Evolutionary conservation across 2,113 vertebrate genomes (phyloP), one percentile per base, ranked within the genome.

Genomic region (Heliornis fulica): DNA sequence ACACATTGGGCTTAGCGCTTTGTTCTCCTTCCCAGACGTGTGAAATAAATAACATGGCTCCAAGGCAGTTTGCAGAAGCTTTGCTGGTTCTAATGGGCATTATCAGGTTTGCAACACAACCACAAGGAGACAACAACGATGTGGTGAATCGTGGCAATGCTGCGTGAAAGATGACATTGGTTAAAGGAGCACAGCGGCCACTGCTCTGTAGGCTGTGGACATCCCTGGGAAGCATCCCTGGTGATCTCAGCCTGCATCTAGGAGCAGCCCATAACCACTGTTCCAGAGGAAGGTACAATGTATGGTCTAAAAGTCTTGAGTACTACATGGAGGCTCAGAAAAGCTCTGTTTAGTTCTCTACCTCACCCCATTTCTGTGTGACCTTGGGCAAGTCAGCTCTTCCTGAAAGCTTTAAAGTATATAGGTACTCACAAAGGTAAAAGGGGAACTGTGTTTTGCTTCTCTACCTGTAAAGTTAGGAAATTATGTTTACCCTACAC

Each of bases 101-200:
- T 83, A 41, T 81, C 60, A 63, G 72, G 59, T 56, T 57, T 72
- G 89, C 83, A 72, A 66, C 75, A 80, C 63, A 50, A 15, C 10
- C 71, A 34, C 48, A 85, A 19, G 11, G 56, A 54, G 36, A 7
- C 25, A 18, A 0, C 15, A 9, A 59, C 1, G 13, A 38, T 31
- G 25, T 0, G 0, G 32, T 26, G 56, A 48, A 74, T 0, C 13
- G 54, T 19, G 50, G 38, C 19, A 20, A 22, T 0, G 3, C 45
- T 68, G 34, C 72, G 29, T 15, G 29, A 28, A 54, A 32, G 36
- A 46, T 5, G 18, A 36, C 31, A 29, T 64, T 5, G 21, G 14
- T 8, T 69, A 41, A 41, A 74, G 15, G 40, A 31, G 20, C 28
- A 29, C 15, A 59, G 38, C 57, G 60, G 26, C n/a, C 38, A 17